Evolutionary conservation across 37 sponge, comb jelly and placozoan species (phyloP), one percentile per base, ranked within the genome.

Genomic region (Chondrilla cf. caribensis): DNA sequence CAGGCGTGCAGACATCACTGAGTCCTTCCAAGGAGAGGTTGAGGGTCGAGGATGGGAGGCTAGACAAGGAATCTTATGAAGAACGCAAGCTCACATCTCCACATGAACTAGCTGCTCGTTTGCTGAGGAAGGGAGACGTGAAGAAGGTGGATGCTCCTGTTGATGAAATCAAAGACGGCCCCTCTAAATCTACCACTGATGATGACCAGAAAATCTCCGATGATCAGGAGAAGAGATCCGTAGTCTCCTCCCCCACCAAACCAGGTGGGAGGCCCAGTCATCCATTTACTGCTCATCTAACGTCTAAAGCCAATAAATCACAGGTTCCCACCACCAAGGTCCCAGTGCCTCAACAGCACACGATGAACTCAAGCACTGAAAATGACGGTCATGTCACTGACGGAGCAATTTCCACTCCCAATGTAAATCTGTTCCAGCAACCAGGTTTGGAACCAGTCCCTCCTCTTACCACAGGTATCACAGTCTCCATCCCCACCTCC

Each of bases 71-170:
- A 35, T 2, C 32, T 1, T 1, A 58, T 54, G 77, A 60, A 31
- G 9, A 8, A n/a, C 8, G n/a, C 2, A 24, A 25, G 31, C 38
- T 32, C 15, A 77, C 78, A 14, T 80, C 90, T 0, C 90, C 90
- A 38, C 90, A 90, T 41, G 90, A 90, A 24, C 35, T 90, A 25
- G 90, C 90, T 38, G 84, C 90, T 18, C 68, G 76, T 35, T 32
- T 90, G 5, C 81, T 90, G 24, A 58, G 79, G 44, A 85, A 85
- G 11, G 77, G 64, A 62, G 64, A 29, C 64, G 7, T 4, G 0
- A n/a, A 39, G 39, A 29, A 22, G 40, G 18, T 38, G 24, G 36
- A 73, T n/a, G 18, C 36, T 39, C 21, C 37, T 5, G 44, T n/a
- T 40, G 76, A 37, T 1, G 76, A 39, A 73, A 6, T 4, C 3